Evolutionary conservation across 2,113 vertebrate genomes (phyloP), one percentile per base, ranked within the genome.

Genomic region (Podocnemis expansa): DNA sequence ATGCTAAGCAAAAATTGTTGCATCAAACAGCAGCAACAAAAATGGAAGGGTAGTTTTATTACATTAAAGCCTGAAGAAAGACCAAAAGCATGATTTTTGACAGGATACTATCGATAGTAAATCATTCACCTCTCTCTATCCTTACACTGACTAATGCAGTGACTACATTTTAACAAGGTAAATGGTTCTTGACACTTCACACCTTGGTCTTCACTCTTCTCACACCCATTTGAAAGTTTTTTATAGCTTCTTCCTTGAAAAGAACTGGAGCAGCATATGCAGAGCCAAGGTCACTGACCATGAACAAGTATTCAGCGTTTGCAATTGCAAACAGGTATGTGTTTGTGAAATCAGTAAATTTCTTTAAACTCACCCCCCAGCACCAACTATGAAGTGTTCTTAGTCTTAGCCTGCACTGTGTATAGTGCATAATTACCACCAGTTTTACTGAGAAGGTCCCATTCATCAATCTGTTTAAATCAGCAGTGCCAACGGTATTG

Each of bases 391-490:
- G 29, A 93, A 96, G 93, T 58, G 24, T 54, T 88, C 91, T 88
- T 93, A 84, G 70, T 49, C 47, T 25, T 13, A 87, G 55, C 49
- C 25, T 93, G 92, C 83, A 82, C 63, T 92, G 12, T 60, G 60
- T 84, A 43, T 89, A 78, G 87, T n/a, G 55, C 63, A 55, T 95
- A 89, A 84, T 96, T 87, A 63, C 41, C 73, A 51, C n/a, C 75
- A 80, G 10, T 93, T 85, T 88, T 60, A 58, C 73, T 80, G 60
- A 87, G 93, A 76, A 95, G 83, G 84, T 93, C 91, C 89, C 38
- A 82, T 75, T 96, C 94, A 85, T 91, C 81, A 89, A 41, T 55
- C 58, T 92, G 58, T 96, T 96, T 75, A 91, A 93, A 90, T 85
- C 80, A 78, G 41, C 22, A 43, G 63, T 80, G 73, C 67, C 85